Percentiles rank a stretch among this genome's conserved stretches.
Conservation (phyloP, 1,140 invertebrate genomes). For the Tetragnatha versicolor region DNA sequence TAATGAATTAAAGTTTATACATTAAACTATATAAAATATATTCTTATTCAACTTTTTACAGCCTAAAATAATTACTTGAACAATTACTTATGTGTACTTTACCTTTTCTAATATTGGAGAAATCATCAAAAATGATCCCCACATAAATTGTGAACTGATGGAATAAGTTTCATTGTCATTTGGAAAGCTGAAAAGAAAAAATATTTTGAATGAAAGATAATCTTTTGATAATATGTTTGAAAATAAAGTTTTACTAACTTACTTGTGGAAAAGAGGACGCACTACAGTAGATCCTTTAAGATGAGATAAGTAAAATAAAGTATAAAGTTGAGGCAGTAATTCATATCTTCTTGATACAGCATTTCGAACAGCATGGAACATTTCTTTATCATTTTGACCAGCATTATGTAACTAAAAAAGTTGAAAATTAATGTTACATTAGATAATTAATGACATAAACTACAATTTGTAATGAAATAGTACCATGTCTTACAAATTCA, state of each 20-base stretch:
- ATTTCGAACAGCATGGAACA: slow-evolving; percentile 18
- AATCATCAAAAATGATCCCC: slow-evolving; percentile 64
- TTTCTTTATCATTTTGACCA: slow-evolving; percentile 64
- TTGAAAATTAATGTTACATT: neutral
- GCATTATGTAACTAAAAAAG: slow-evolving; percentile 15
- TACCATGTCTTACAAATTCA: slow-evolving; percentile 26
- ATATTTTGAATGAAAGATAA: neutral
- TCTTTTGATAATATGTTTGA: neutral
- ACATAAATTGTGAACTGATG: slow-evolving; percentile 75
- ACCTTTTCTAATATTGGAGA: slow-evolving; percentile 69
- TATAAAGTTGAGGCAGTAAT: slow-evolving; percentile 68
- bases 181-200: slow-evolving; percentile 67
- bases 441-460: neutral
- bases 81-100: no score
- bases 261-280: slow-evolving; percentile 54
- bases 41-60: no score
- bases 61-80: no score
- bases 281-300: slow-evolving; percentile 59
- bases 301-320: slow-evolving; percentile 64
- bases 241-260: neutral
- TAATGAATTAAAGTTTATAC: no score
- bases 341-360: slow-evolving; percentile 62
- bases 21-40: no score
- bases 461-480: neutral
- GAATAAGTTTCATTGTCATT: slow-evolving; percentile 72